phyloP scores from a whole-genome alignment of 2,113 vertebrate genomes.

The Petaurus breviceps region DNA sequence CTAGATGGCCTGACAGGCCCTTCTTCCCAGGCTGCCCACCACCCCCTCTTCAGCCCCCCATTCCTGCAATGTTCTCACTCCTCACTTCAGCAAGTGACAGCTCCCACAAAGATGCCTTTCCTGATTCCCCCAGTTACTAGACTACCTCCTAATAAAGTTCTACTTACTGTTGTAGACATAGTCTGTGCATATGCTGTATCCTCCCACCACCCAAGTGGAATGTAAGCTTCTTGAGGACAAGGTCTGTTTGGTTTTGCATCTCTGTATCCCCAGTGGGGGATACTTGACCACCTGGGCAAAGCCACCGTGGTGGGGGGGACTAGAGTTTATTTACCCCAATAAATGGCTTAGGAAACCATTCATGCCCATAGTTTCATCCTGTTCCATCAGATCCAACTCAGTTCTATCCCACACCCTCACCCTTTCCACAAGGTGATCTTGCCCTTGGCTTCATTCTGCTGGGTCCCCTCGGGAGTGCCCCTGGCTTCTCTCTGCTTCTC shows the following conservation, averaged over 20 bases:
- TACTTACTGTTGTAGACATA: background rate
- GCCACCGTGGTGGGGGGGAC: background rate
- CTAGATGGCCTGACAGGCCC: background rate
- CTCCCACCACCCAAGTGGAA: background rate
- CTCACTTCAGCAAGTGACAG: background rate
- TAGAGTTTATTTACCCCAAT: background rate
- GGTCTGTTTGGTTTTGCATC: background rate
- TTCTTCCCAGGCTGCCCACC: background rate
- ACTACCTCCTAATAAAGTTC: background rate
- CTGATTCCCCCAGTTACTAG: background rate
- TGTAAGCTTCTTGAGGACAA: background rate
- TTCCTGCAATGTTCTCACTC: background rate
- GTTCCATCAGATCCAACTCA: background rate
- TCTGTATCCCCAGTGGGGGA: background rate
- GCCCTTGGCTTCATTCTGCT: background rate
- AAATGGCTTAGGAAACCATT: background rate
- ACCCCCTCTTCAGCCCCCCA: background rate
- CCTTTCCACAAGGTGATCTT: background rate
- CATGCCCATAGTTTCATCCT: background rate
- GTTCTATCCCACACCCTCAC: background rate
- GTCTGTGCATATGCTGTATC: background rate
- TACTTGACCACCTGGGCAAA: background rate
- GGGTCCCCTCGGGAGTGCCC: background rate
- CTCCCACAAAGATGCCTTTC: background rate
- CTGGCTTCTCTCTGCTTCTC: background rate